These are phyloP conservation scores for Crocidura indochinensis DNA, from an alignment of 2,797 vertebrate genomes.

Conservation along the genomic window DNA sequence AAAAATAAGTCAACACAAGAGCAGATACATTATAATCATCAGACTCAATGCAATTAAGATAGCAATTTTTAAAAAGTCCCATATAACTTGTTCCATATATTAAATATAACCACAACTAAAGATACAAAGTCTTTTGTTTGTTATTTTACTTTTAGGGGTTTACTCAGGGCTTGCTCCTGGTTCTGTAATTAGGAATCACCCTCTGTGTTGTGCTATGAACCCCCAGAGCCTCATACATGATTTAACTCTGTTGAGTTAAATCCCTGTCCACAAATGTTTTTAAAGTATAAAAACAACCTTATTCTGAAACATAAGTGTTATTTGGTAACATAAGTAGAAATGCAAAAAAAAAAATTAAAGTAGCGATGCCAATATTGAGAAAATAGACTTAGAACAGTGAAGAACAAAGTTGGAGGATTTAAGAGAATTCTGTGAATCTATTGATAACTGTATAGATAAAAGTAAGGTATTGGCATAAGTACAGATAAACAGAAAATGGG, in stretches of 20 bases:
- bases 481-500: not conserved
- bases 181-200: too few relatives aligned
- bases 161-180: too few relatives aligned
- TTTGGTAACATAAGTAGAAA: not conserved
- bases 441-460: not conserved
- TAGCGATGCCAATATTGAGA: not conserved
- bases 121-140: too few relatives aligned
- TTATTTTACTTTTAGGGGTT: too few relatives aligned
- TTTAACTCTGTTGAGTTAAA: too few relatives aligned
- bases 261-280: not conserved
- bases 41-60: slow-evolving; percentile 16
- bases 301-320: slow-evolving; percentile 39
- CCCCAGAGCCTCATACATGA: too few relatives aligned
- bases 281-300: slow-evolving; percentile 22
- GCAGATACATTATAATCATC: not conserved
- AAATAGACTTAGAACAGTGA: not conserved
- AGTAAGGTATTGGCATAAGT: not conserved
- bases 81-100: too few relatives aligned
- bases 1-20: not conserved
- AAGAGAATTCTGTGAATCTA: slow-evolving; percentile 31
- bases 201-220: too few relatives aligned
- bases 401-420: slow-evolving; percentile 2
- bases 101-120: too few relatives aligned
- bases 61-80: not conserved
- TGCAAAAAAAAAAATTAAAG: slow-evolving; percentile 55